Conservation (phyloP, 2,797 vertebrate genomes). For the Jordanella pulchra region DNA sequence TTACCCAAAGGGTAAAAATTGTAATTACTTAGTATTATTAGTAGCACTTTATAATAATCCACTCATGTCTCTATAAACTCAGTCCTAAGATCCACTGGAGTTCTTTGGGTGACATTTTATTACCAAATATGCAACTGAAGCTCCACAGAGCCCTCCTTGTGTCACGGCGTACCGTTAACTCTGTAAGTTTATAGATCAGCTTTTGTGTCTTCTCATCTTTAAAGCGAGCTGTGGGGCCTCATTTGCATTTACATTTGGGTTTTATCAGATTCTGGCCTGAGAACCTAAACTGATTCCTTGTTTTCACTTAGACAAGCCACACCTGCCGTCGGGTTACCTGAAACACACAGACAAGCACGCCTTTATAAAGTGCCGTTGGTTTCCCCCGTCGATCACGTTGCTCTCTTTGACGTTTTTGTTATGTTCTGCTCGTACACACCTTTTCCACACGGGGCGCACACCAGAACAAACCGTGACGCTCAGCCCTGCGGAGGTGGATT, state of each 20-base stretch:
- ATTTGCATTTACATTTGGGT: conserved; percentile 72
- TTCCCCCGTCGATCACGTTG: conserved; percentile 13
- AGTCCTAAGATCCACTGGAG: not conserved
- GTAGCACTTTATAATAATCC: not conserved
- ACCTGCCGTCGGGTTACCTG: conserved; percentile 31
- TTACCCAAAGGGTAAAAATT: too few relatives aligned
- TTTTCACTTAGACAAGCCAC: conserved; percentile 21
- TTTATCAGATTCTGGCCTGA: conserved; percentile 56
- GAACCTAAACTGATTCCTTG: conserved; percentile 62
- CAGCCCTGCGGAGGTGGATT: conserved; percentile 56
- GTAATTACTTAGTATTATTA: not conserved
- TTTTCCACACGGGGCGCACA: conserved; percentile 19
- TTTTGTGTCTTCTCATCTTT: conserved; percentile 5
- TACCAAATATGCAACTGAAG: not conserved
- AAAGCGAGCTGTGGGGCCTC: not conserved
- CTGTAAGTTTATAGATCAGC: not conserved
- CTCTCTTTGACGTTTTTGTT: conserved; percentile 22
- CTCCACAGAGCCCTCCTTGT: not conserved
- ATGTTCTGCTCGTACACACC: not conserved
- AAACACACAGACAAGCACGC: conserved; percentile 10
- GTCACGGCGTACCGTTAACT: conserved; percentile 39
- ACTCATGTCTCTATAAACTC: not conserved
- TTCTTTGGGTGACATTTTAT: not conserved
- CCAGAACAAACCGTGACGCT: conserved; percentile 12
- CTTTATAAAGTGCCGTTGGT: not conserved